Evolutionary conservation across 2,888 invertebrate genomes (phyloP).

Genomic region (Linnaemya tessellans): DNA sequence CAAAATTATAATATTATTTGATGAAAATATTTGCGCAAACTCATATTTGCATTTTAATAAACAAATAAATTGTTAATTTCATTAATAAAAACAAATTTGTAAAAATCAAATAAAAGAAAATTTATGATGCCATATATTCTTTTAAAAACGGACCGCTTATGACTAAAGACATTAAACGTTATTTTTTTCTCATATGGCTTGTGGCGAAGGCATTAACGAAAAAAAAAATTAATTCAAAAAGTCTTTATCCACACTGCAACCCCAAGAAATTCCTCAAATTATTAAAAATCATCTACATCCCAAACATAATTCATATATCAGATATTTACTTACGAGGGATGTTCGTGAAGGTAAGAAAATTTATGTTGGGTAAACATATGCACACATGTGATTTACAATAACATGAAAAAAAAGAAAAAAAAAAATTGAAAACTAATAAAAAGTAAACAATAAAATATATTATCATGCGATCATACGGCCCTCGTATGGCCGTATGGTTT

Average conservation of each 20-base stretch:
- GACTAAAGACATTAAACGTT: conserved; percentile 11
- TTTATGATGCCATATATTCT: conserved; percentile 29
- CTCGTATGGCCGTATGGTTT: not conserved
- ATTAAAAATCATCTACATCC: conserved; percentile 4
- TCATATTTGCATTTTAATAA: not conserved
- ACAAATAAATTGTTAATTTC: conserved; percentile 21
- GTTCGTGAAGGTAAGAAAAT: not conserved
- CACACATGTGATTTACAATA: too few species aligned
- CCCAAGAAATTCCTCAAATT: conserved; percentile 33
- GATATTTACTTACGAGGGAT: not conserved
- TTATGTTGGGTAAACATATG: too few species aligned
- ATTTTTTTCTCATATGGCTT: conserved; percentile 8
- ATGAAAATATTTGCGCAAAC: not conserved
- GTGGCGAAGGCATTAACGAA: not conserved
- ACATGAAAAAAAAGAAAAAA: too few species aligned
- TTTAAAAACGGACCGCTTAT: conserved; percentile 4
- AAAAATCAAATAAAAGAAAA: conserved; percentile 21
- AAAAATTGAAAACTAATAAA: not conserved
- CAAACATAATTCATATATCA: not conserved
- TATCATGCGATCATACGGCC: not conserved
- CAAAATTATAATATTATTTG: not conserved
- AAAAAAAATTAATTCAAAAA: not conserved
- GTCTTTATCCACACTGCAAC: conserved; percentile 14
- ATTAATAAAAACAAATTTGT: conserved; percentile 43
- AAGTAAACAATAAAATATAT: not conserved